phyloP scores from a whole-genome alignment of 2,888 invertebrate genomes.

The Xestia xanthographa region DNA sequence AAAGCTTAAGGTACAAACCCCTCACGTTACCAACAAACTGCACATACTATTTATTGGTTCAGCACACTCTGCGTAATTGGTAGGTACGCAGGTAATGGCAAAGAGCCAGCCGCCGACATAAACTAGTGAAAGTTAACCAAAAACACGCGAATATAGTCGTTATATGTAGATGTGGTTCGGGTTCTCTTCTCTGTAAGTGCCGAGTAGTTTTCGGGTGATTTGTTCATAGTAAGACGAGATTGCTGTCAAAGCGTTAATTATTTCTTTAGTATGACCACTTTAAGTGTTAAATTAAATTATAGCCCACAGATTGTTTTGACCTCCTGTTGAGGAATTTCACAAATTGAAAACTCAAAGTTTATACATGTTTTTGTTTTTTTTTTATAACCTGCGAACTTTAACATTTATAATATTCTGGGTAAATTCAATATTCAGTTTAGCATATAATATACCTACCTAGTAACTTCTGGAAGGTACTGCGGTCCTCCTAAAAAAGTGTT shows the following conservation, averaged over 20 bases:
- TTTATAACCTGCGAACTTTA: not conserved
- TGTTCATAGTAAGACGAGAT: not conserved
- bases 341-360: not conserved
- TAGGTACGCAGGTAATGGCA: slow-evolving; percentile 57
- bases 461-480: not conserved
- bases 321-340: not conserved
- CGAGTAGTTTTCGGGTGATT: not conserved
- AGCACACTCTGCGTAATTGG: slow-evolving; percentile 60
- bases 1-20: slow-evolving; percentile 24
- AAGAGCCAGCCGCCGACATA: slow-evolving; percentile 53
- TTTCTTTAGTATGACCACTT: not conserved
- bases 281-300: not conserved
- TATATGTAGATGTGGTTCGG: not conserved
- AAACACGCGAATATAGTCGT: slow-evolving; percentile 32
- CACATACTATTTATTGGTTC: slow-evolving; percentile 58
- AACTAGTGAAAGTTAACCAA: slow-evolving; percentile 58
- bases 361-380: not conserved
- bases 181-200: not conserved
- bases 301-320: not conserved
- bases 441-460: too few species aligned
- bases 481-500: slow-evolving; percentile 16
- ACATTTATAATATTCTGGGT: not conserved
- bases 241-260: not conserved
- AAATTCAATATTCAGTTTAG: not conserved
- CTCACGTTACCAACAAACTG: slow-evolving; percentile 42